Evolutionary conservation across 92 coral and sea anemone species (phyloP), one percentile per base, ranked within the genome.

Genomic region (Palythoa heliodiscus): DNA sequence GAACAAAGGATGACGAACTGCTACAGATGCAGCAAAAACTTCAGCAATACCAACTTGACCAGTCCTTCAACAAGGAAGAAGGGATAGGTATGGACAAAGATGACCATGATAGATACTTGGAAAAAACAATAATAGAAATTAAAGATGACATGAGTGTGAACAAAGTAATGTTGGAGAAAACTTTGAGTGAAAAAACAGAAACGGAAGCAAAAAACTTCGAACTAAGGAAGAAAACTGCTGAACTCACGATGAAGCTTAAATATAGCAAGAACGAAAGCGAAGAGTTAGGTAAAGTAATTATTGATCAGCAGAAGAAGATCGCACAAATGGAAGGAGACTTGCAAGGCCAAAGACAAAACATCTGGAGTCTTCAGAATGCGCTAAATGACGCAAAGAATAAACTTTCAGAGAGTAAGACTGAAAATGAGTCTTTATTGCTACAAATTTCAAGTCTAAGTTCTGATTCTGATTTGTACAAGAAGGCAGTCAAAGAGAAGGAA

Each of bases 171-270:
- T 39, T 76, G 39, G 20, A 38, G 16, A 57, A 15, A 76, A 23
- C 82, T 76, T 16, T 76, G 25, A 55, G 25, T 48, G 82, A 76
- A 52, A 76, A 20, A 76, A 20, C 82, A 52, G 82, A 76, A 38
- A 15, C 25, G 29, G 69, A 76, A 76, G 82, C 68, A 2, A 17
- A 54, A 11, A 53, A 54, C 19, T 76, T 76, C 54, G 82, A 76
- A 55, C 19, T 76, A 10, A 76, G 13, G 20, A 76, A 58, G 67
- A 76, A 76, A 53, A 58, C 82, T 29, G 68, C 82, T 17, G 82
- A 76, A 38, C 67, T 76, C 50, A 22, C 53, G 16, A 76, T 76
- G 37, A 55, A 76, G 19, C 10, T 55, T 20, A 54, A 58, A 20
- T 55, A 61, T 19, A 25, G 48, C 69, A 76, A 76, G 82, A 76